These are phyloP conservation scores for Anoplius nigerrimus DNA, from an alignment of 2,888 invertebrate species.

Conservation along the genomic window DNA sequence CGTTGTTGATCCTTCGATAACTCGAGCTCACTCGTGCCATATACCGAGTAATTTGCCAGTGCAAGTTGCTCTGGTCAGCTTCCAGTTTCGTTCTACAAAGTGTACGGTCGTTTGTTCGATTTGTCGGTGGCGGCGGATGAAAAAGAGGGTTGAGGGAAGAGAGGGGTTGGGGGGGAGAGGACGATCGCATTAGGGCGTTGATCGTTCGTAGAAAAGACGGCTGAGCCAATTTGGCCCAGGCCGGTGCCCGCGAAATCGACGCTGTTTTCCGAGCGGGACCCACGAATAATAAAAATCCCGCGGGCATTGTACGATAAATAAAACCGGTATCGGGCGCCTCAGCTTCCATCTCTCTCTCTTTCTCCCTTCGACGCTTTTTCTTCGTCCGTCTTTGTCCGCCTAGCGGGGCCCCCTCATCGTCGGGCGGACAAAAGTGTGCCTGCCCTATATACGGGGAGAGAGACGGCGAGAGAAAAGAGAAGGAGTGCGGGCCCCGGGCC, in stretches of 20 bases:
- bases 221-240: too few species aligned
- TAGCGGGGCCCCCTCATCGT: conserved; percentile 37
- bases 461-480: too few species aligned
- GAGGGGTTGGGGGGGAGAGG: too few species aligned
- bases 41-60: too few species aligned
- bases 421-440: conserved; percentile 68
- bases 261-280: conserved; percentile 11
- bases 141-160: too few species aligned
- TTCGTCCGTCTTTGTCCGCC: conserved; percentile 12
- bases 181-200: too few species aligned
- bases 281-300: conserved; percentile 47
- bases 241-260: background rate
- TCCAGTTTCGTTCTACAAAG: background rate
- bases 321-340: conserved; percentile 58
- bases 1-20: background rate
- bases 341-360: conserved; percentile 13
- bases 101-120: background rate
- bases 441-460: conserved; percentile 4
- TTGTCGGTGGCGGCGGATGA: too few species aligned
- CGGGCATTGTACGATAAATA: conserved; percentile 63
- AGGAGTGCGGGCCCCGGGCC: conserved; percentile 38
- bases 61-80: too few species aligned
- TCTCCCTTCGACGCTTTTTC: background rate
- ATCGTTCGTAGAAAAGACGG: too few species aligned
- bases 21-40: too few species aligned